phyloP scores from a whole-genome alignment of 2,113 vertebrate species.

The Chlamydotis undulata region DNA sequence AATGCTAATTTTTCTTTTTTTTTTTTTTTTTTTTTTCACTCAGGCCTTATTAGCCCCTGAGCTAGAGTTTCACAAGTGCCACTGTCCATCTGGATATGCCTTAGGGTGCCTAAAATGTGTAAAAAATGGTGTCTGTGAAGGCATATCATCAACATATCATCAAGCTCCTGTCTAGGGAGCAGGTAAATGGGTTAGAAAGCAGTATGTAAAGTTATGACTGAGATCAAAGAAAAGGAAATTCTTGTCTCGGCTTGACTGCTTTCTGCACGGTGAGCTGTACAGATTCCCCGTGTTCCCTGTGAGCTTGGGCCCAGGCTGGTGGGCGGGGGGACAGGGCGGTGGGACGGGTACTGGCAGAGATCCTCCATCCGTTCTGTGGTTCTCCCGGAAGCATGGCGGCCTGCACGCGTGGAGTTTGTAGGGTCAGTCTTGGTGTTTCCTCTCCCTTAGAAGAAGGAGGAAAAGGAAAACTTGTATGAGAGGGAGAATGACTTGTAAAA shows the following conservation, averaged over 20 bases:
- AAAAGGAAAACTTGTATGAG: not conserved
- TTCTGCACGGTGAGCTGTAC: not conserved
- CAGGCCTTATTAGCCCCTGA: not conserved
- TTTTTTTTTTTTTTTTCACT: not conserved
- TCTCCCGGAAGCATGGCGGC: not conserved
- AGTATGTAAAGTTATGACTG: not conserved
- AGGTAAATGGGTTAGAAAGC: not conserved
- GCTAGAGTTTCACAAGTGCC: not conserved
- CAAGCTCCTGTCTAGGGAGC: not conserved
- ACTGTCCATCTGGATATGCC: not conserved
- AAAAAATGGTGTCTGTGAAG: not conserved
- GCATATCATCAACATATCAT: not conserved
- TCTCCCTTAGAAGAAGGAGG: not conserved
- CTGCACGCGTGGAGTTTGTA: not conserved
- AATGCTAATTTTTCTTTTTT: no score
- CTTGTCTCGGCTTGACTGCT: not conserved
- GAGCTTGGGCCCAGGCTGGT: not conserved
- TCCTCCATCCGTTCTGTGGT: rapidly evolving
- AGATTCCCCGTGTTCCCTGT: rapidly evolving
- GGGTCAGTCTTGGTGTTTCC: not conserved
- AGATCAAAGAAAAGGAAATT: not conserved
- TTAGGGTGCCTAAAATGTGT: not conserved
- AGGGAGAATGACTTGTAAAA: not conserved
- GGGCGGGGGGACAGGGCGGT: rapidly evolving
- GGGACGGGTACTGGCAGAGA: not conserved